Base-by-base conservation (phyloP, 2,113 vertebrate species). In the Balaeniceps rex region DNA sequence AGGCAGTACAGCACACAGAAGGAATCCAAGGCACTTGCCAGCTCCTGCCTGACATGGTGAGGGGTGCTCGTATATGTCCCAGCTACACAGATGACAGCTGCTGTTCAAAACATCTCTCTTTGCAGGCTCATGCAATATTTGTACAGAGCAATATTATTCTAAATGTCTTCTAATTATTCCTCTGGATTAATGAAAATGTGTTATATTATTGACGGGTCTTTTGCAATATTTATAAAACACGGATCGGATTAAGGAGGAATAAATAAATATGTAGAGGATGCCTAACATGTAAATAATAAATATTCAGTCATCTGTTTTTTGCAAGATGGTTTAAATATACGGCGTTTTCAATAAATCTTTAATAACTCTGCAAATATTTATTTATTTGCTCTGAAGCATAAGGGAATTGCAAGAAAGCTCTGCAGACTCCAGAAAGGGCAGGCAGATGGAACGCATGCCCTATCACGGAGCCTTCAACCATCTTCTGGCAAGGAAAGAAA, bases 81-180 rank as follows among this genome's bases (percentile, higher is more conserved):
- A 66, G 57, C 55, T 89, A 46, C 3, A 22, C 19, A 36, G 58
- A 26, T n/a, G 55, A 65, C 49, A 84, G 75, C 71, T 82, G 72
- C 66, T 93, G 86, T 92, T 94, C 72, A 65, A 91, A 86, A 85
- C 65, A 46, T n/a, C 57, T 77, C 83, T 85, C 52, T 92, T 95
- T 63, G 16, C 51, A 47, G 75, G 85, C 96, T 97, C 71, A 33
- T 97, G 80, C 90, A 97, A 90, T 98, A 97, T 98, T 98, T 98
- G 96, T 95, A 95, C 90, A 96, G 94, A 97, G 91, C 92, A 97
- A 97, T 98, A 98, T 97, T 97, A 98, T 92, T 92, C 98, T 98
- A 98, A 98, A 98, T 86, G 96, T 91, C 97, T 98, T 97, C 96
- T 98, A 98, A 98, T 98, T 98, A 98, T 98, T 98, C 96, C 94